These are phyloP conservation scores for Orthonevra nobilis DNA, from an alignment of 2,888 invertebrate species.

Conservation along the genomic window DNA sequence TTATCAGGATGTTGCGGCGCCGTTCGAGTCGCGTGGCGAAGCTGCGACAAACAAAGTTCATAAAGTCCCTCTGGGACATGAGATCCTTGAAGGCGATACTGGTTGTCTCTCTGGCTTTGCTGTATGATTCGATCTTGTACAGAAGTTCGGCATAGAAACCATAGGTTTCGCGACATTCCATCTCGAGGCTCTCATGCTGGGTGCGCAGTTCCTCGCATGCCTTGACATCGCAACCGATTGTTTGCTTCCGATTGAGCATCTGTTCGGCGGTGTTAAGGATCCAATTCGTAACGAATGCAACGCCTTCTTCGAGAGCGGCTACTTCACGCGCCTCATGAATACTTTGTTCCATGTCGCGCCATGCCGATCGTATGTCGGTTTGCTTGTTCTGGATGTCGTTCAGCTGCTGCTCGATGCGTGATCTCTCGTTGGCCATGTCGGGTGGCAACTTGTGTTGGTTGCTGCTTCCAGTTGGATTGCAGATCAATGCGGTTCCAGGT, in stretches of 20 bases:
- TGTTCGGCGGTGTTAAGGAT: conserved; percentile 88
- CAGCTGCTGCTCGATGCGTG: conserved; percentile 82
- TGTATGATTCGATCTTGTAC: conserved; percentile 84
- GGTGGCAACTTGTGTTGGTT: conserved; percentile 81
- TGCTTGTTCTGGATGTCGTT: conserved; percentile 83
- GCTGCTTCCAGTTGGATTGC: conserved; percentile 21
- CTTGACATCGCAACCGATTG: conserved; percentile 87
- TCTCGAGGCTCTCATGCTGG: conserved; percentile 87
- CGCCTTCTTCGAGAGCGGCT: conserved; percentile 83
- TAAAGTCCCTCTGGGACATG: conserved; percentile 87
- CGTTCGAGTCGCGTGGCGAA: conserved; percentile 88
- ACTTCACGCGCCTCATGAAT: conserved; percentile 84
- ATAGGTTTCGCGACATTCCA: conserved; percentile 89
- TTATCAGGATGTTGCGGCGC: conserved; percentile 87
- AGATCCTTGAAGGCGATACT: conserved; percentile 82
- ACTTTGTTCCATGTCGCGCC: conserved; percentile 83
- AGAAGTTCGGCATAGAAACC: conserved; percentile 89
- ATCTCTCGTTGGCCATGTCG: conserved; percentile 83
- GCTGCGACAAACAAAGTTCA: conserved; percentile 90
- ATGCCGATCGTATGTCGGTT: conserved; percentile 83
- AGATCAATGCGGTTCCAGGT: conserved; percentile 55
- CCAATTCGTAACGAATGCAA: conserved; percentile 88
- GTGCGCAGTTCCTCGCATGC: conserved; percentile 87
- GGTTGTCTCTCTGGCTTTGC: conserved; percentile 57
- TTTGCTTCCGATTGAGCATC: conserved; percentile 85